Evolutionary conservation across 2,797 vertebrate species (phyloP).

Genomic region (Channallabes apus): DNA sequence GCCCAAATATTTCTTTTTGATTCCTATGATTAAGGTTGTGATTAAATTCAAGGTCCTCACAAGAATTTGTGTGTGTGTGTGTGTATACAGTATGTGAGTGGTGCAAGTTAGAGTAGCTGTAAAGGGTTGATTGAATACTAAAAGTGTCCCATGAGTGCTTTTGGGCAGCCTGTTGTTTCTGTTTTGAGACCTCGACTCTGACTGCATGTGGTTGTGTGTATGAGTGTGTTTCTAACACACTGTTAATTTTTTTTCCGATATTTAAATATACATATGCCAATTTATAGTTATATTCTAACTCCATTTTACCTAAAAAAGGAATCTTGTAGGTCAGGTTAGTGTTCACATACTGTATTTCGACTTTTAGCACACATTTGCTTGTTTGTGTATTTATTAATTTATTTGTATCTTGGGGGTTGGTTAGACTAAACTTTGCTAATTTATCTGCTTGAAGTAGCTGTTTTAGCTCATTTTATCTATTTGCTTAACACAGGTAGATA

Average conservation of each 20-base stretch:
- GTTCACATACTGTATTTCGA: neutral
- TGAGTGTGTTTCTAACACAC: conserved; percentile 7
- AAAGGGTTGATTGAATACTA: conserved; percentile 65
- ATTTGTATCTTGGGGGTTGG: no score
- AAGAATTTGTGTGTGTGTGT: neutral
- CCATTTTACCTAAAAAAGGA: neutral
- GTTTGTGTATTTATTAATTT: neutral
- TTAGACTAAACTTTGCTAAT: neutral
- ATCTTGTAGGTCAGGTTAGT: neutral
- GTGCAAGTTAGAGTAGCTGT: conserved; percentile 39
- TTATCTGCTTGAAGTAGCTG: neutral
- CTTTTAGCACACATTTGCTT: neutral
- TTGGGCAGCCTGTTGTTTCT: conserved; percentile 70
- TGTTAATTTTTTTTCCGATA: neutral
- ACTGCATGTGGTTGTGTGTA: conserved; percentile 50
- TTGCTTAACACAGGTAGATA: neutral
- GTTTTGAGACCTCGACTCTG: conserved; percentile 68
- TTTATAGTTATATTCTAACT: neutral
- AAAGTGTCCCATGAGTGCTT: conserved; percentile 77
- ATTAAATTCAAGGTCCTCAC: neutral
- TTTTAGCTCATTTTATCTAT: no score
- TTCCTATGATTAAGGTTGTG: neutral
- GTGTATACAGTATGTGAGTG: conserved; percentile 42
- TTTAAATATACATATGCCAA: neutral
- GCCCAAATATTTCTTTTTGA: neutral